Evolutionary conservation across 2,113 vertebrate genomes (phyloP).

Genomic region (Laticauda colubrina): DNA sequence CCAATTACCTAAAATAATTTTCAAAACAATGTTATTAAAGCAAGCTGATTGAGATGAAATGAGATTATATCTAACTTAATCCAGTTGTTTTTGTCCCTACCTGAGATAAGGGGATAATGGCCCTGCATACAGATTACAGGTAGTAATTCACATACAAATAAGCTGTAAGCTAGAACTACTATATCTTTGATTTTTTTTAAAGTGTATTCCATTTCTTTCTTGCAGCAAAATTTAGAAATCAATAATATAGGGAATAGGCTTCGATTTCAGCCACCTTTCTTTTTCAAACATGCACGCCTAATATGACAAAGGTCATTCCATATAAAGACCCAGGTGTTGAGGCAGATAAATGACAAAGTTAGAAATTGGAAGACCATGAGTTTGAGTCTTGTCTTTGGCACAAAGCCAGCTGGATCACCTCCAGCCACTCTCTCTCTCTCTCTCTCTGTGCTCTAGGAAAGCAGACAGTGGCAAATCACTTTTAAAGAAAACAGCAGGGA

Average conservation of each 20-base stretch:
- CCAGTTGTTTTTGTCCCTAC: constrained; percentile 54
- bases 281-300: background rate
- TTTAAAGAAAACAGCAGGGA: background rate
- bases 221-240: background rate
- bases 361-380: background rate
- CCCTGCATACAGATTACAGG: background rate
- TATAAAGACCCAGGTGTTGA: background rate
- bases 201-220: background rate
- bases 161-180: background rate
- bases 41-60: background rate
- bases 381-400: background rate
- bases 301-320: background rate
- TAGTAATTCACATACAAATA: background rate
- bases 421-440: background rate
- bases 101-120: background rate
- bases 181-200: background rate
- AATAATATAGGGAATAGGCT: background rate
- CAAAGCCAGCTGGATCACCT: background rate
- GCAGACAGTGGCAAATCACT: background rate
- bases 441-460: background rate
- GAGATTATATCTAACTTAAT: constrained; percentile 52
- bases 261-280: background rate
- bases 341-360: background rate
- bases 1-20: background rate
- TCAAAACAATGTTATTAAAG: constrained; percentile 1